A percentile compares a stretch with the other conserved stretches of the same genome.
Conservation (phyloP, 2,113 vertebrate genomes). For the Pao palembangensis region DNA sequence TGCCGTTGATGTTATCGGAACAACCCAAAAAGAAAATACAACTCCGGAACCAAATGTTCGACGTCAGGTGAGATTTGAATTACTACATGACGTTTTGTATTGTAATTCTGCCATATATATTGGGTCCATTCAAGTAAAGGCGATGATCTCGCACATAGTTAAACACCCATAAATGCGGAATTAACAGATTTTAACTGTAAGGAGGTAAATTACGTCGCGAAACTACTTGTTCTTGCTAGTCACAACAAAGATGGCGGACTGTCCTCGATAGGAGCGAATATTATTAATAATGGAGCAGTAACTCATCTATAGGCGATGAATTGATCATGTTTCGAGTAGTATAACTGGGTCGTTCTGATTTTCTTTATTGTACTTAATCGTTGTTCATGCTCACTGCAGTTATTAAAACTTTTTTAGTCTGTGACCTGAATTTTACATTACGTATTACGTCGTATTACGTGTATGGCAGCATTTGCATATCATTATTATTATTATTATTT, state of each 20-base stretch:
- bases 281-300: not conserved
- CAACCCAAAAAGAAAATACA: not conserved
- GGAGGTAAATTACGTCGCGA: not conserved
- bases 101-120: not conserved
- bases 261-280: not conserved
- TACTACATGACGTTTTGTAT: not conserved
- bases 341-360: too few relatives aligned
- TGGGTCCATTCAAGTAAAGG: not conserved
- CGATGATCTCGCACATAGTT: not conserved
- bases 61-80: conserved; percentile 20
- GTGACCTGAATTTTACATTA: too few relatives aligned
- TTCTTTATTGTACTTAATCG: too few relatives aligned
- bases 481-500: too few relatives aligned
- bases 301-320: too few relatives aligned
- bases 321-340: too few relatives aligned
- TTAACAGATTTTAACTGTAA: not conserved
- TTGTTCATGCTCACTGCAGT: too few relatives aligned
- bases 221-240: too few relatives aligned
- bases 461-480: too few relatives aligned
- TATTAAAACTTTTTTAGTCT: too few relatives aligned
- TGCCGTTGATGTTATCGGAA: not conserved
- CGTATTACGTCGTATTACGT: too few relatives aligned
- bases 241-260: conserved; percentile 34
- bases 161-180: too few relatives aligned
- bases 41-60: fast-evolving